phyloP scores from a whole-genome alignment of 1,140 invertebrate species.

The Oppia nitens region DNA sequence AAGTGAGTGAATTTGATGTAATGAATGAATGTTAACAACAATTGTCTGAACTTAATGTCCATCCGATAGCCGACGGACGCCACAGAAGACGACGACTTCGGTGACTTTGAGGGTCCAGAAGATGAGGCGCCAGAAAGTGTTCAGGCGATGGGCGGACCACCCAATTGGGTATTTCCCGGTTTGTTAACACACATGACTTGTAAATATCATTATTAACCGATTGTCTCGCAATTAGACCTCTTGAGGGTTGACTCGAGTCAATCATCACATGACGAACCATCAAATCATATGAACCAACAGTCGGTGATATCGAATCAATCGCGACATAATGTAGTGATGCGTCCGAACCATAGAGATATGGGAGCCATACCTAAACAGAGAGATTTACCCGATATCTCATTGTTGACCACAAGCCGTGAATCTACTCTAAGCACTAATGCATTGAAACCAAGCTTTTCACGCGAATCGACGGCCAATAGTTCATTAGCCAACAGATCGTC shows the following conservation, averaged over 20 bases:
- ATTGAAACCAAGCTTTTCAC: neutral
- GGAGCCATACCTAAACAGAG: neutral
- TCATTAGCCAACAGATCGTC: neutral
- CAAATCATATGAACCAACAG: neutral
- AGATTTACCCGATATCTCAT: conserved; percentile 10
- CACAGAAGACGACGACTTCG: conserved; percentile 12
- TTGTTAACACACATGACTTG: neutral
- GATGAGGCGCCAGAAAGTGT: conserved; percentile 8
- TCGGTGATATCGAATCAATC: neutral
- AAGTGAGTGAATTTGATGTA: too few relatives aligned
- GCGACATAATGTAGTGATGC: neutral
- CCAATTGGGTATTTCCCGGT: conserved; percentile 10
- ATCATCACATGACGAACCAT: neutral
- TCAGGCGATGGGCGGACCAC: conserved; percentile 9
- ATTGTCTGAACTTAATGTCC: neutral
- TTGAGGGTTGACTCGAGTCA: neutral
- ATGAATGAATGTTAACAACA: neutral
- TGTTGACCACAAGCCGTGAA: neutral
- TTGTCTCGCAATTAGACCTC: neutral
- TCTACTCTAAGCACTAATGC: conserved; percentile 1
- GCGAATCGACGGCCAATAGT: neutral
- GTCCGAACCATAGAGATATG: neutral
- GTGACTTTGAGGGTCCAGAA: conserved; percentile 5
- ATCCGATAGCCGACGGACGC: neutral
- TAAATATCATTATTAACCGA: neutral